Conservation (phyloP, 2,888 invertebrate genomes). For the Dolichopus griseipennis region DNA sequence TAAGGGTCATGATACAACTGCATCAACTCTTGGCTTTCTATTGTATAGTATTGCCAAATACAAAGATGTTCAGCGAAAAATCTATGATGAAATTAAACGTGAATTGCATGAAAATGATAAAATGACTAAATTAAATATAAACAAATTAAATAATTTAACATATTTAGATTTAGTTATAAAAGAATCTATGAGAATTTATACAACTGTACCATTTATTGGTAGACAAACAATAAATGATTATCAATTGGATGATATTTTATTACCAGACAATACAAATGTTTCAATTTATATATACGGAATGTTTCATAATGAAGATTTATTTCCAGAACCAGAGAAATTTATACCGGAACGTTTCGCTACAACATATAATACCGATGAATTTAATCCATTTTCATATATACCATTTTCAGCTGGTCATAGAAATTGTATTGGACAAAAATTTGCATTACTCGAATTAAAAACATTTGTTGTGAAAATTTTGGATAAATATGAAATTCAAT, state of each 20-base stretch:
- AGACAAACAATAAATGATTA: constrained; percentile 15
- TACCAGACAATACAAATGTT: constrained; percentile 15
- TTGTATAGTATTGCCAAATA: constrained; percentile 39
- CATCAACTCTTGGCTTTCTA: constrained; percentile 38
- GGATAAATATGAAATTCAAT: constrained; percentile 20
- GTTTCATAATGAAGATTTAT: constrained; percentile 20
- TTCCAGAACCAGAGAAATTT: constrained; percentile 23
- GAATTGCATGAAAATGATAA: constrained; percentile 28
- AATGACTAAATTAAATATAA: not conserved
- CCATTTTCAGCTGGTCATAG: constrained; percentile 25
- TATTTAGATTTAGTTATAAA: constrained; percentile 20
- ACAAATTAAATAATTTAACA: constrained; percentile 14
- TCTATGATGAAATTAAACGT: constrained; percentile 33
- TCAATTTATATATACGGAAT: constrained; percentile 14
- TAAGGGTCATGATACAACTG: constrained; percentile 41
- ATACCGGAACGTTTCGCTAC: constrained; percentile 23
- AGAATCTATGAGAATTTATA: constrained; percentile 20
- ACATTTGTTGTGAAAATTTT: constrained; percentile 20
- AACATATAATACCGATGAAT: constrained; percentile 14
- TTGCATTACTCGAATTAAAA: constrained; percentile 25
- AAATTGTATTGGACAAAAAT: constrained; percentile 26
- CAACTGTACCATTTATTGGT: constrained; percentile 19
- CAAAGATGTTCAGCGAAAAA: constrained; percentile 38
- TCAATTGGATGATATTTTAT: constrained; percentile 8
- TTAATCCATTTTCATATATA: constrained; percentile 22